Evolutionary conservation across 2,113 vertebrate genomes (phyloP), one percentile per base, ranked within the genome.

Genomic region (Octodon degus): DNA sequence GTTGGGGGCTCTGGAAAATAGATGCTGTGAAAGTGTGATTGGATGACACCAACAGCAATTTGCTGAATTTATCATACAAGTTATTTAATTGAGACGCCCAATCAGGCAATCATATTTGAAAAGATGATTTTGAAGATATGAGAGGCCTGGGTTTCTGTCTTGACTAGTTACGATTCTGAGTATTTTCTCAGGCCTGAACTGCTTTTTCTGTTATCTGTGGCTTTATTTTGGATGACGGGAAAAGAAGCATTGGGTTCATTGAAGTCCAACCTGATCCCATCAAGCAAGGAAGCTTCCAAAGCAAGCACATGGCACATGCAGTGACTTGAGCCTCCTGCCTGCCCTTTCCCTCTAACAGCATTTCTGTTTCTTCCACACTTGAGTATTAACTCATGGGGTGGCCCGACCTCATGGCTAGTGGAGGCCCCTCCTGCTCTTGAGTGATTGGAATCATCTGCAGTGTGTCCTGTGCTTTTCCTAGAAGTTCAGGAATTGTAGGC

Each of bases 71-170:
- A 40, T 89, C 37, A 5, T 25, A 77, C n/a, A 86, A 68, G 88
- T 55, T n/a, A 85, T 76, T 65, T 86, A 88, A 79, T 63, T 82
- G 77, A 32, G 12, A 89, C 6, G 70, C n/a, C 43, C 77, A 62
- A 77, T 87, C 20, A 93, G 74, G 85, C 9, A 68, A 81, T 91
- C 63, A 62, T 34, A 91, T 93, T 27, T 85, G 37, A 94, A 53
- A 92, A 80, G 53, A 62, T 1, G 5, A 60, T 83, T 92, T 90
- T 12, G 37, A 20, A 7, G 50, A 91, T 0, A 30, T 40, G 12
- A 34, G 34, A 79, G 55, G 14, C 6, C 50, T 62, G 12, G 13
- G 1, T 81, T 89, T 12, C 74, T 84, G 30, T 58, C 90, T 68
- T 81, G 27, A 80, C 40, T 82, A 10, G 30, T 85, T 76, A 7